These are phyloP conservation scores for Drosophila macrospina DNA, from an alignment of 2,888 invertebrate genomes.

Conservation along the genomic window DNA sequence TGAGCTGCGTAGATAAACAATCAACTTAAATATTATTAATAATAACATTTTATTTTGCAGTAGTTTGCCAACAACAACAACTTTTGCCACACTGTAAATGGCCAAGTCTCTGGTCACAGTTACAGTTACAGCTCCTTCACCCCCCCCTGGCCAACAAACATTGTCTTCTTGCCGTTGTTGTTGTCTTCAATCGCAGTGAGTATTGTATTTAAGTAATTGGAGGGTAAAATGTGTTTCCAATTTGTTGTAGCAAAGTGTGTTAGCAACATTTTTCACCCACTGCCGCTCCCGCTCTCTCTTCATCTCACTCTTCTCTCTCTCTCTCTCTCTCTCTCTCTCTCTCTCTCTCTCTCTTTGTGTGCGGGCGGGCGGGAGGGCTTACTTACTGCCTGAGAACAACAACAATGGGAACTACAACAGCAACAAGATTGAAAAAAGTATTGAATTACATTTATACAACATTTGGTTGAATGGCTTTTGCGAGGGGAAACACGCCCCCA, in stretches of 20 bases:
- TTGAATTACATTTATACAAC: constrained; percentile 81
- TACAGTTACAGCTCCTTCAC: background rate
- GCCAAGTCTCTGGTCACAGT: constrained; percentile 5
- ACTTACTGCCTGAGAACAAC: constrained; percentile 24
- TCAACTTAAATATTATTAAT: background rate
- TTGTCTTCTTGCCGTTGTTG: background rate
- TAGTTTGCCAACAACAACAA: background rate
- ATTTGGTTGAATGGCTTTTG: constrained; percentile 75
- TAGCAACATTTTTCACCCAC: constrained; percentile 43
- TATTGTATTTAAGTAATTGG: constrained; percentile 77
- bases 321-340: background rate
- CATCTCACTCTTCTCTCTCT: no score
- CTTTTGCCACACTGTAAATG: constrained; percentile 31
- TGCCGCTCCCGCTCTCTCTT: background rate
- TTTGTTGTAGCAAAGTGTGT: constrained; percentile 58
- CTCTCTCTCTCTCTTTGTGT: background rate
- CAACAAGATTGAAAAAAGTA: constrained; percentile 75
- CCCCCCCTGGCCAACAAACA: background rate
- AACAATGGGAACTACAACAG: constrained; percentile 27
- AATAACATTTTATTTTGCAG: background rate
- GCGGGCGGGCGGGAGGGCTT: constrained; percentile 26
- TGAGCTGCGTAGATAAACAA: background rate
- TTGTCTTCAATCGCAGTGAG: constrained; percentile 40
- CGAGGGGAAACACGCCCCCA: constrained; percentile 7
- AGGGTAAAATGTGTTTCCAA: constrained; percentile 81